Base-by-base conservation (phyloP, 2,113 vertebrate genomes). In the Macquaria australasica region DNA sequence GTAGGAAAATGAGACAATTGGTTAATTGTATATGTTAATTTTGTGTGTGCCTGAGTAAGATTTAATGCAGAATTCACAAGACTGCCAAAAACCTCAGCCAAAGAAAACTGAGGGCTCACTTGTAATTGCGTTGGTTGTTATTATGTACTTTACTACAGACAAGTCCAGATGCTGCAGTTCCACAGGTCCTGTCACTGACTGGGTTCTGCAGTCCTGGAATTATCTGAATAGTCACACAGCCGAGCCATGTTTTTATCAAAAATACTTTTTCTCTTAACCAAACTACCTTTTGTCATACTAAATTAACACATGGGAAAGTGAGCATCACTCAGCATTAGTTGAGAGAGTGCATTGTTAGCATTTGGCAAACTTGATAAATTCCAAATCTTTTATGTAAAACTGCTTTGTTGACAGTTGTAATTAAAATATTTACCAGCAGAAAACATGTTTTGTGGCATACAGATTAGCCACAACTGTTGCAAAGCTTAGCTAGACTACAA, bases 41-140 rank as follows among this genome's bases (percentile, higher is more conserved):
- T 63, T 78, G 18, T 16, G 3, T 60, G 20, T 62, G 20, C 10
- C 59, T 15, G 25, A 67, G 31, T 55, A 23, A 51, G 8, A 45
- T 63, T 73, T 77, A 41, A 39, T 79, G 59, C 58, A 72, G 67
- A 21, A 59, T 64, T 50, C 51, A 28, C 43, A 31, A n/a, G 45
- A 51, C 21, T 73, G 77, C 23, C 73, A 81, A 72, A 62, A 63
- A 20, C n/a, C n/a, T 39, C n/a, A 20, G 28, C 62, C 28, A 67
- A 68, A 68, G 67, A 39, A 48, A 15, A 50, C 8, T 74, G 28
- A 53, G 14, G 1, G 11, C 62, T 73, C 9, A 66, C 39, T 83
- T 83, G 78, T 73, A 81, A 79, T 81, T 81, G 63, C 43, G 16
- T 8, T n/a, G 28, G 39, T 69, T 85, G 9, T 64, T 58, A 5